A percentile compares a stretch with the other conserved stretches of the same genome.
Evolutionary conservation across 2,113 vertebrate genomes (phyloP).

Genomic region (Merops nubicus): DNA sequence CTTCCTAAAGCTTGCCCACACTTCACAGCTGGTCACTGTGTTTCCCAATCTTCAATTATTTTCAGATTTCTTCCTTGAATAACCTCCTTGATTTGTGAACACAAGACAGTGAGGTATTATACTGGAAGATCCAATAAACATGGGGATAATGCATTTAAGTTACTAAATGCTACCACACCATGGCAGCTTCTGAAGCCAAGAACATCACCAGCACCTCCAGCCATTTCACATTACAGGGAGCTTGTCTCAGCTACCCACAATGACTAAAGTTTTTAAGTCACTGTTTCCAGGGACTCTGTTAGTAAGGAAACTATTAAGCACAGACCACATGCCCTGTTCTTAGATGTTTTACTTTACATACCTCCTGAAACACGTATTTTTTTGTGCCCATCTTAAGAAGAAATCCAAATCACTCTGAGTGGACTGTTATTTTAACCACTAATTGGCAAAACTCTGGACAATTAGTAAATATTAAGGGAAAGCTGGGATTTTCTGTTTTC

Average conservation of each 20-base stretch:
- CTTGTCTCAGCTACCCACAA: background rate
- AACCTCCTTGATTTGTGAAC: background rate
- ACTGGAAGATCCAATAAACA: background rate
- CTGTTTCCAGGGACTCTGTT: background rate
- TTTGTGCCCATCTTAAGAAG: background rate
- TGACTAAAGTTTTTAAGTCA: background rate
- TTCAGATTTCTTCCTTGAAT: background rate
- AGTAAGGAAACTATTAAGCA: background rate
- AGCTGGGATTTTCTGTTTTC: background rate
- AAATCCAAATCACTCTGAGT: background rate
- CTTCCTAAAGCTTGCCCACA: background rate
- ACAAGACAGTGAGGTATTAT: background rate
- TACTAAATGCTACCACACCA: background rate
- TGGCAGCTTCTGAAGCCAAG: background rate
- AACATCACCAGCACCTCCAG: background rate
- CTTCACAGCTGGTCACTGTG: background rate
- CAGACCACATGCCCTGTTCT: background rate
- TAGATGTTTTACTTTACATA: background rate
- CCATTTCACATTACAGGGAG: background rate
- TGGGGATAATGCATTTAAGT: background rate
- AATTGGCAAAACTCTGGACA: background rate
- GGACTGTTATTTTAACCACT: background rate
- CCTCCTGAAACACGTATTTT: rapidly evolving
- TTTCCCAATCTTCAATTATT: background rate
- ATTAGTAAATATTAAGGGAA: background rate